These are phyloP conservation scores for Nasonovia ribisnigri DNA, from an alignment of 2,888 invertebrate genomes.

Conservation along the genomic window DNA sequence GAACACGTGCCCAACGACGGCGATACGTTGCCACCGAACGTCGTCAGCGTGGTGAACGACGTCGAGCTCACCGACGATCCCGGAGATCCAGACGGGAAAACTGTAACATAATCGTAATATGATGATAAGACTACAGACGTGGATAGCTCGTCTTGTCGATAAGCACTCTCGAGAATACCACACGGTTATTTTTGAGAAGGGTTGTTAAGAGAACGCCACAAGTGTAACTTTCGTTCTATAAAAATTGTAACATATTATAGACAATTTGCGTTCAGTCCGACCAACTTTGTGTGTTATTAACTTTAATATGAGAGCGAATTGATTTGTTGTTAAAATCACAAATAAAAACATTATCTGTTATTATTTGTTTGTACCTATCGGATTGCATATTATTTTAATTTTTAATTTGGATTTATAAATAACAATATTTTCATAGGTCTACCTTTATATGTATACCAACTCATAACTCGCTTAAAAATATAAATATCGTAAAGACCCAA, in stretches of 20 bases:
- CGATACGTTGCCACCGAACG: constrained; percentile 67
- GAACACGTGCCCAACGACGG: constrained; percentile 72
- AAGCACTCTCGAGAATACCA: not conserved
- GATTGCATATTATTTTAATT: not conserved
- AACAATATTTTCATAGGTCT: not conserved
- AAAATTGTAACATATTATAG: not conserved
- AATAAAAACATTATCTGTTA: not conserved
- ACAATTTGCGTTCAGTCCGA: not conserved
- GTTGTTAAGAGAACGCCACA: not conserved
- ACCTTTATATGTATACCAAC: not conserved
- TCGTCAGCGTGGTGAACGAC: constrained; percentile 66
- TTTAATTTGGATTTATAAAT: not conserved
- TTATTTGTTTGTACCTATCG: not conserved
- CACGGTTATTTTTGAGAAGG: not conserved
- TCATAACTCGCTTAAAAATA: not conserved
- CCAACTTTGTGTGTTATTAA: not conserved
- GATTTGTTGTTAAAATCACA: not conserved
- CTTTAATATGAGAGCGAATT: not conserved
- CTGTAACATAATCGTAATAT: not conserved
- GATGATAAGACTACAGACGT: not conserved
- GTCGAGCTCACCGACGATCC: constrained; percentile 65
- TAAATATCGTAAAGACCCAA: not conserved
- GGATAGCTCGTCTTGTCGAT: not conserved
- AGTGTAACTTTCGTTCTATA: not conserved
- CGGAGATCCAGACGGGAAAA: constrained; percentile 61